These are phyloP conservation scores for Mycalesis mineus DNA, from an alignment of 2,888 invertebrate genomes.

Conservation along the genomic window DNA sequence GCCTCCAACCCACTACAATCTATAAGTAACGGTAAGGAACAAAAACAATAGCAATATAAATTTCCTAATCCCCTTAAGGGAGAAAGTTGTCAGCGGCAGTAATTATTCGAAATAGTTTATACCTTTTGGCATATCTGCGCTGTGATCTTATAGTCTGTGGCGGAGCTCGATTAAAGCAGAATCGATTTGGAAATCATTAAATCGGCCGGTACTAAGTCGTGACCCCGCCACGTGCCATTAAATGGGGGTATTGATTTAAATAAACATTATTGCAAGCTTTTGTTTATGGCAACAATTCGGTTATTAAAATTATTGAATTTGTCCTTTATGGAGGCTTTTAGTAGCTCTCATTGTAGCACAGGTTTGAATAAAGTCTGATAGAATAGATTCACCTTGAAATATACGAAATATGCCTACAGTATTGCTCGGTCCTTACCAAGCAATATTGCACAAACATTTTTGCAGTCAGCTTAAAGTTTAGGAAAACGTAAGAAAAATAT, in stretches of 20 bases:
- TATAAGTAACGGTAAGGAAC: neutral
- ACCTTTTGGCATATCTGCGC: slow-evolving; percentile 18
- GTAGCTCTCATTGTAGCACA: too few relatives aligned
- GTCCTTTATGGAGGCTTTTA: too few relatives aligned
- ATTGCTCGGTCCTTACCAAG: too few relatives aligned
- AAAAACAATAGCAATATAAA: neutral
- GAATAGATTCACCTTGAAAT: too few relatives aligned
- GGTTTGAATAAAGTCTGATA: too few relatives aligned
- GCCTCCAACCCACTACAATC: too few relatives aligned
- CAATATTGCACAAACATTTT: too few relatives aligned
- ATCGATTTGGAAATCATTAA: slow-evolving; percentile 71
- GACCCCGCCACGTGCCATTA: slow-evolving; percentile 49
- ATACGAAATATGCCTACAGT: too few relatives aligned
- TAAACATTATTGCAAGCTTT: slow-evolving; percentile 17
- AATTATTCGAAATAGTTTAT: slow-evolving; percentile 8
- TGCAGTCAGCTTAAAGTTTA: too few relatives aligned
- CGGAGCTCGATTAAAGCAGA: slow-evolving; percentile 60
- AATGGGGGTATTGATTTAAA: slow-evolving; percentile 27
- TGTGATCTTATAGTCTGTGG: slow-evolving; percentile 24
- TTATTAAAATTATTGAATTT: too few relatives aligned
- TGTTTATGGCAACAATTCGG: neutral
- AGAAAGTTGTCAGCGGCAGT: neutral
- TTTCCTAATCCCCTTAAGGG: neutral
- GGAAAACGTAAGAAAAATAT: too few relatives aligned
- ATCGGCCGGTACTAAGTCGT: slow-evolving; percentile 55